Base-by-base conservation (phyloP, 1,140 invertebrate species). In the Scylla paramamosain region DNA sequence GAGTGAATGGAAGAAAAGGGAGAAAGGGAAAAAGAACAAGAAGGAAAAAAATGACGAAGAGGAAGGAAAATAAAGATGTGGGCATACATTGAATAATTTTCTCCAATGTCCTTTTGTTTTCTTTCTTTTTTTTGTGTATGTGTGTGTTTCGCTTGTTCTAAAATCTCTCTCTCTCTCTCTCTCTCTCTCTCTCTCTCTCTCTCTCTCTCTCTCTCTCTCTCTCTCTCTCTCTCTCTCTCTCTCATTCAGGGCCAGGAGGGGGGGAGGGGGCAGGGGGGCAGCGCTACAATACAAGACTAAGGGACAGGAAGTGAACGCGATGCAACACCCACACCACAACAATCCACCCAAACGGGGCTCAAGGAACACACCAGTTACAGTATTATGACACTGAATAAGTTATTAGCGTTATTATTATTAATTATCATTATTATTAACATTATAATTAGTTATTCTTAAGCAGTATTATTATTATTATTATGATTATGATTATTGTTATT, bases 201-300 rank as follows among this genome's bases (percentile, higher is more conserved):
- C 82, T 83, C 82, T 83, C 82, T 83, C 82, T 83, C 82, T 83
- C 82, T 83, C 82, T 83, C 82, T 83, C 82, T 86, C 84, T 86
- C 84, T 86, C 84, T 87, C 84, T 87, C 84, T 87, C 84, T 87
- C 84, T 87, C 84, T 87, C 84, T 87, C 84, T 87, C 84, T 87
- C 84, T 87, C 67, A 20, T 20, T 77, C 67, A 77, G 67, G 67
- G 67, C 20, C 67, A 25, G n/a, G 67, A 59, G 12, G 20, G 12
- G 10, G 52, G 52, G 52, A 8, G 52, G 52, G 52, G 52, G 52
- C 39, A 39, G 52, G 20, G 67, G 67, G 67, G 67, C 67, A 77
- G 16, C 20, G 6, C n/a, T 77, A 77, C 67, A n/a, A 77, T 77
- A 77, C 67, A 77, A 77, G n/a, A 77, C 67, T 77, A 77, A 77